Evolutionary conservation across 2,797 vertebrate genomes (phyloP).

Genomic region (Schizopygopsis malacanthus): DNA sequence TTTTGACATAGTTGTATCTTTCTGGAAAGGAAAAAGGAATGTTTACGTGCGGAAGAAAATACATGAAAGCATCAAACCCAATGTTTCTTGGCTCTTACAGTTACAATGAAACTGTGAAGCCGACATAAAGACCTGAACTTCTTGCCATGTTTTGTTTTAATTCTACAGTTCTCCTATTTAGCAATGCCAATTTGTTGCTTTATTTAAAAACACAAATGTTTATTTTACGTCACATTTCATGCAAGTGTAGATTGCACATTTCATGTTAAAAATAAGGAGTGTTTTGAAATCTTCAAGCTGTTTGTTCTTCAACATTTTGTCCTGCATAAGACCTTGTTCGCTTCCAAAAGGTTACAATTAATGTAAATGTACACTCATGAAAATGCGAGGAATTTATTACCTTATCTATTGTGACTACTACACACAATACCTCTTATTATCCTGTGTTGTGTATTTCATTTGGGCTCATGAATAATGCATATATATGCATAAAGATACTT

Average conservation of each 20-base stretch:
- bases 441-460: constrained; percentile 3
- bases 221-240: neutral
- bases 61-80: neutral
- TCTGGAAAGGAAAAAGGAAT: neutral
- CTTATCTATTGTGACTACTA: constrained; percentile 66
- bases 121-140: neutral
- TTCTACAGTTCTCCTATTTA: neutral
- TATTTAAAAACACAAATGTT: neutral
- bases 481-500: constrained; percentile 13
- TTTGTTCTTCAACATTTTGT: constrained; percentile 4
- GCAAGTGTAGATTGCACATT: constrained; percentile 4
- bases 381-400: constrained; percentile 16
- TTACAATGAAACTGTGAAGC: constrained; percentile 9
- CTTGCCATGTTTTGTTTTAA: neutral
- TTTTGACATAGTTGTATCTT: neutral
- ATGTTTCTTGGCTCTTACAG: constrained; percentile 4
- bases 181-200: neutral
- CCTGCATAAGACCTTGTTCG: neutral
- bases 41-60: constrained; percentile 12
- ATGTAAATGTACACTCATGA: constrained; percentile 6
- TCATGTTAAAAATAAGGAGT: constrained; percentile 15
- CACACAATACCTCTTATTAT: constrained; percentile 27
- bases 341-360: neutral
- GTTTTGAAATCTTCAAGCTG: neutral
- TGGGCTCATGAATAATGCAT: constrained; percentile 4